Evolutionary conservation across 2,888 invertebrate species (phyloP), one percentile per base, ranked within the genome.

Genomic region (Pardosa pseudoannulata): DNA sequence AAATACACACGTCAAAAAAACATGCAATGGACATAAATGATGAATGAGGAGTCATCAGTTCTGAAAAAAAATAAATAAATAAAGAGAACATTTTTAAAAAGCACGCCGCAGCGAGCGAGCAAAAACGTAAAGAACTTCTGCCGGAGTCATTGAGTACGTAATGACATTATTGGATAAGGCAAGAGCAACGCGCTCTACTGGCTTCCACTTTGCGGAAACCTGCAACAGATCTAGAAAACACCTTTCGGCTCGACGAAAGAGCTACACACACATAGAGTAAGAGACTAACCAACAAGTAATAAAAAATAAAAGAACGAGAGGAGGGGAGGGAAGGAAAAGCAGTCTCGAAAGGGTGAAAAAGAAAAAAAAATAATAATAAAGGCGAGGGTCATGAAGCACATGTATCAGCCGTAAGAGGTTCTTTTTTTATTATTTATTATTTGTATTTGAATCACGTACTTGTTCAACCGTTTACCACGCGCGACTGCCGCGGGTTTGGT

Each of bases 121-220:
- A n/a, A n/a, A n/a, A 5, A 11, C 9, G 16, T 46, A 46, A 46
- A 46, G 16, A 46, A 46, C 41, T n/a, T 46, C 41, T n/a, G 9
- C 36, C 41, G 41, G 41, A 46, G 41, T 46, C 41, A 46, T 46
- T 46, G 41, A 46, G 41, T 46, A 46, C 41, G 16, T 46, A 46
- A 46, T 46, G 41, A 46, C 41, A 46, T 46, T 46, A 46, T 46
- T 46, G 41, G 41, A 46, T 46, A 46, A 46, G 41, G 41, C 41
- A 46, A 36, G 11, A 36, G 5, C 6, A 5, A 13, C 16, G 41
- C 41, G 41, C 41, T 46, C 41, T 16, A 46, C 9, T 46, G 41
- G 41, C 41, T 46, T 46, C 41, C 9, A 46, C 41, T n/a, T n/a
- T n/a, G 16, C 41, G 41, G 41, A 46, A 46, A 46, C 41, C 41